Evolutionary conservation across 2,797 vertebrate species (phyloP).

Genomic region (Nannoperca australis): DNA sequence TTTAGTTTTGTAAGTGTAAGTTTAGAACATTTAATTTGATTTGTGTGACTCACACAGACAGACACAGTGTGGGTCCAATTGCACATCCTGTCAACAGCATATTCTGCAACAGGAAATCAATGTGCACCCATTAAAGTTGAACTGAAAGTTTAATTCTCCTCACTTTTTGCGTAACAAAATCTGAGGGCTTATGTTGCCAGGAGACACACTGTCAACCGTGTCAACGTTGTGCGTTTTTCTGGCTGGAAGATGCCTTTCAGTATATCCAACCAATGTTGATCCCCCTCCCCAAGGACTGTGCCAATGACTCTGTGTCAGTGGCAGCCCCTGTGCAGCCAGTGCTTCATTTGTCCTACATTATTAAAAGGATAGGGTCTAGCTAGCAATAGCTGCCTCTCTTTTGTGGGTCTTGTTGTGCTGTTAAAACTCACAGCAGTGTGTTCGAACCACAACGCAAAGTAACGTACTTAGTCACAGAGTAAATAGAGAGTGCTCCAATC

Average conservation of each 20-base stretch:
- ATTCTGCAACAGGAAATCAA: conserved; percentile 24
- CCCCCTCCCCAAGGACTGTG: too few species aligned
- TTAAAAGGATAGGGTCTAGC: neutral
- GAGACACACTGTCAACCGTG: neutral
- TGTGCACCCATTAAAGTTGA: neutral
- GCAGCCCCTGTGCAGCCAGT: neutral
- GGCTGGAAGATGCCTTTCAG: neutral
- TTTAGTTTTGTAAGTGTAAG: neutral
- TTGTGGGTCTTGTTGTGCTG: too few species aligned
- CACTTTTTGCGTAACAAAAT: neutral
- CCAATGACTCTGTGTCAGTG: too few species aligned
- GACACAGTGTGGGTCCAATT: neutral
- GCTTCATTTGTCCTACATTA: neutral
- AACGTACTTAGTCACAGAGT: neutral
- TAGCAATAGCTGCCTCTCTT: neutral
- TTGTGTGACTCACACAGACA: neutral
- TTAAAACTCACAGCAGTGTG: too few species aligned
- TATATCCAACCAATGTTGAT: neutral
- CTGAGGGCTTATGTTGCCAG: neutral
- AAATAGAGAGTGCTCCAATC: neutral
- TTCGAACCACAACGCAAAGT: neutral
- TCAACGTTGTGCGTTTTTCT: too few species aligned
- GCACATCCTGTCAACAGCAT: neutral
- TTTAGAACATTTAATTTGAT: conserved; percentile 15
- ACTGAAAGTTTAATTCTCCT: neutral